These are phyloP conservation scores for Rhynchonycteris naso DNA, from an alignment of 2,797 vertebrate species.

Conservation along the genomic window DNA sequence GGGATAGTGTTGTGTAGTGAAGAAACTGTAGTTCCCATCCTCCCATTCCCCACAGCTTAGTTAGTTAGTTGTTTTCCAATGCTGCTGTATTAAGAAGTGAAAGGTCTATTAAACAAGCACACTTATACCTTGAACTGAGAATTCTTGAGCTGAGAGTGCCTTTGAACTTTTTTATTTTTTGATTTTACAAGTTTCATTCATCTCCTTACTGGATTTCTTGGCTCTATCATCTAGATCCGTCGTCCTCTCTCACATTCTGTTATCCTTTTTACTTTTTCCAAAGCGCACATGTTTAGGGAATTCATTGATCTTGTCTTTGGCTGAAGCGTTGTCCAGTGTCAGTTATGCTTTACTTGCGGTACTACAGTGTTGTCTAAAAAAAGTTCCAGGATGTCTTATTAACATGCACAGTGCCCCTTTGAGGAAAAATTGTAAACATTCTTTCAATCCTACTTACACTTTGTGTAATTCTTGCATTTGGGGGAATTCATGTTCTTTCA, in stretches of 20 bases:
- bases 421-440: constrained; percentile 12
- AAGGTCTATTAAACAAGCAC: background rate
- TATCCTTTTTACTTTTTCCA: background rate
- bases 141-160: background rate
- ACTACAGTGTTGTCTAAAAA: background rate
- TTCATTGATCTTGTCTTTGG: constrained; percentile 53
- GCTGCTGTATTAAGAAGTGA: background rate
- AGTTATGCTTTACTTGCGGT: background rate
- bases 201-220: background rate
- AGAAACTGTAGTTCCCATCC: background rate
- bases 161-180: constrained; percentile 14
- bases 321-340: background rate
- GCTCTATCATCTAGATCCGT: background rate
- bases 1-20: background rate
- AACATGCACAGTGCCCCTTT: background rate
- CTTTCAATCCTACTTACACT: constrained; percentile 39
- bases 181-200: background rate
- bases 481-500: constrained; percentile 34
- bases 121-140: background rate
- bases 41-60: background rate
- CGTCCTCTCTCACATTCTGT: background rate
- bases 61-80: background rate
- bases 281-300: background rate
- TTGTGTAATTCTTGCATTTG: constrained; percentile 44
- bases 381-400: background rate